A percentile compares a stretch with the other conserved stretches of the same genome.
These are phyloP conservation scores for Linhomoeus sp. DNA, from an alignment of 2,888 invertebrate species.

Conservation along the genomic window DNA sequence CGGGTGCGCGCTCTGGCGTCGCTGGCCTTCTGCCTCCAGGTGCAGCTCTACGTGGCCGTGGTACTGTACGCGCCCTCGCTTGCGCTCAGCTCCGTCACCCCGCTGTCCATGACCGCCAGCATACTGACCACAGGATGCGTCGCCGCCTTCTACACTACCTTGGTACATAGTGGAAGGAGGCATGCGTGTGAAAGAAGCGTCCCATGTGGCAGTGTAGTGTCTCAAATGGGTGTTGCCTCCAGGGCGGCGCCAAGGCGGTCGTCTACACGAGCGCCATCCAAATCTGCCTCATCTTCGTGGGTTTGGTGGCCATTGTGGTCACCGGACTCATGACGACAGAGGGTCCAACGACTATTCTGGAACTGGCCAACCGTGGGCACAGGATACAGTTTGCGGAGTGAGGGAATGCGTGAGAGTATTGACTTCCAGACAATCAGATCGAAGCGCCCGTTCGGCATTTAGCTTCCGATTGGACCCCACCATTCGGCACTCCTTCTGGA, in stretches of 20 bases:
- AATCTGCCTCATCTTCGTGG: conserved; percentile 30
- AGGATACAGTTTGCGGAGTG: conserved; percentile 28
- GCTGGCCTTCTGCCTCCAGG: conserved; percentile 57
- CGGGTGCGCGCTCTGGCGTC: conserved; percentile 55
- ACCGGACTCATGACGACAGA: too few relatives aligned
- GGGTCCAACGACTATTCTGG: too few relatives aligned
- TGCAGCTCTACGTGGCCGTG: conserved; percentile 42
- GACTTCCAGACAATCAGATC: too few relatives aligned
- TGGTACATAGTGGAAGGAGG: too few relatives aligned
- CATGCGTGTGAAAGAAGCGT: too few relatives aligned
- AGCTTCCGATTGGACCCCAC: conserved; percentile 22
- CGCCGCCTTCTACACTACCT: neutral
- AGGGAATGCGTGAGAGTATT: too few relatives aligned
- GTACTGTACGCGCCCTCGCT: conserved; percentile 70
- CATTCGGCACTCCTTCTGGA: conserved; percentile 17
- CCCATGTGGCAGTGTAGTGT: too few relatives aligned
- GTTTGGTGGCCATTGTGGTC: conserved; percentile 28
- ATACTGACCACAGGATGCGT: conserved; percentile 12
- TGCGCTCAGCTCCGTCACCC: conserved; percentile 45
- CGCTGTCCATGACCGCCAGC: conserved; percentile 23
- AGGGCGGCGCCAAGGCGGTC: conserved; percentile 36
- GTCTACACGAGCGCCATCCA: conserved; percentile 34
- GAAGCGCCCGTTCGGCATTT: too few relatives aligned
- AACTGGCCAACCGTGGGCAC: conserved; percentile 17
- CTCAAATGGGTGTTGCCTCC: too few relatives aligned